Evolutionary conservation across 2,888 invertebrate genomes (phyloP).

Genomic region (Rhorus exstirpatorius): DNA sequence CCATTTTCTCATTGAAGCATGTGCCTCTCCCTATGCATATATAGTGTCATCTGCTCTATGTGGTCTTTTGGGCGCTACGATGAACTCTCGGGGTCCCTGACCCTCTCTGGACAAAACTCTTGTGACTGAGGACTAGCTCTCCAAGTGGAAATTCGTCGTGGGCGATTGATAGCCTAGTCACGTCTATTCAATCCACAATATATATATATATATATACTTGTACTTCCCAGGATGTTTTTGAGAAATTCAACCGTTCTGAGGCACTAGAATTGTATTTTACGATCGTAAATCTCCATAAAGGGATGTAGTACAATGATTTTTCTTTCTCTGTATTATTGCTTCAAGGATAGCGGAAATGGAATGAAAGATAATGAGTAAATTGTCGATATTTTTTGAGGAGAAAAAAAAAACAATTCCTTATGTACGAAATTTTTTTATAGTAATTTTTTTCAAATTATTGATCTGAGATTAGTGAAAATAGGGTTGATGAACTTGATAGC

Average conservation of each 20-base stretch:
- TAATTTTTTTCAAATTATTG: no score
- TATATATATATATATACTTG: conserved; percentile 43
- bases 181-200: conserved; percentile 75
- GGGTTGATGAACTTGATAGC: no score
- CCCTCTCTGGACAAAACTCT: conserved; percentile 22
- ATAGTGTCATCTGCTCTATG: background rate
- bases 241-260: background rate
- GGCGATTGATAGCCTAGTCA: conserved; percentile 78
- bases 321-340: no score
- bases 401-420: no score
- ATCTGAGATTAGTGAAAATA: no score
- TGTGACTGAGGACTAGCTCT: conserved; percentile 27
- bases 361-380: no score
- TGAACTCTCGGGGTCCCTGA: conserved; percentile 38
- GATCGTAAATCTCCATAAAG: no score
- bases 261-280: background rate
- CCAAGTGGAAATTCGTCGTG: conserved; percentile 42
- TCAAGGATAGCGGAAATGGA: no score
- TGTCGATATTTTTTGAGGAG: no score
- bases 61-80: conserved; percentile 21
- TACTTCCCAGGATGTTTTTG: background rate
- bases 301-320: no score
- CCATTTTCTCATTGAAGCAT: conserved; percentile 21
- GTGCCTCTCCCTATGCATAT: background rate
- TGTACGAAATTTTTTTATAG: no score